Evolutionary conservation across 1,140 invertebrate genomes (phyloP).

Genomic region (Drosophila lacertosa): DNA sequence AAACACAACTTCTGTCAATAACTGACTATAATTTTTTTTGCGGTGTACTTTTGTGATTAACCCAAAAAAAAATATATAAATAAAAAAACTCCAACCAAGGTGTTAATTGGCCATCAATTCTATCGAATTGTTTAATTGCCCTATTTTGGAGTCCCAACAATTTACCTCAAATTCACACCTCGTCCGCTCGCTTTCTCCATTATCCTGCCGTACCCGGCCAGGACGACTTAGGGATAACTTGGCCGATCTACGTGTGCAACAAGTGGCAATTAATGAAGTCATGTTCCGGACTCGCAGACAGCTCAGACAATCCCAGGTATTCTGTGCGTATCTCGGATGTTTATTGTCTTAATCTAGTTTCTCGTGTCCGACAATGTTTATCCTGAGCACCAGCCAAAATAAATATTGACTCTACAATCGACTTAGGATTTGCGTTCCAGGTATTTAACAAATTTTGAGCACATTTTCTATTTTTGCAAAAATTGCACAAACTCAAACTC

Average conservation of each 20-base stretch:
- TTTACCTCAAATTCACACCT: conserved; percentile 80
- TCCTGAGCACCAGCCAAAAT: conserved; percentile 40
- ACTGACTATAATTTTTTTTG: too few species aligned
- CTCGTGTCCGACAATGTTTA: conserved; percentile 30
- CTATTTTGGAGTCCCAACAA: conserved; percentile 34
- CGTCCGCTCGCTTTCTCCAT: conserved; percentile 2
- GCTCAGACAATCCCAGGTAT: conserved; percentile 54
- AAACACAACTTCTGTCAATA: too few species aligned
- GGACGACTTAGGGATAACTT: conserved; percentile 11
- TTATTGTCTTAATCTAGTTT: conserved; percentile 75
- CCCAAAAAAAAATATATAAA: too few species aligned
- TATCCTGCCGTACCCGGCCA: not conserved
- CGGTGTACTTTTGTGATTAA: too few species aligned
- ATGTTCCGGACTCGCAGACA: conserved; percentile 41
- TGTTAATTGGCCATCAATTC: conserved; percentile 72
- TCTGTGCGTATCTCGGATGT: conserved; percentile 3
- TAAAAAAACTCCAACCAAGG: conserved; percentile 71
- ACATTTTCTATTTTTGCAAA: conserved; percentile 52
- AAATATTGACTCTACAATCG: conserved; percentile 81
- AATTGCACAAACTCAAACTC: conserved; percentile 62
- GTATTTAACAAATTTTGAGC: conserved; percentile 32
- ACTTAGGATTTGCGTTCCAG: conserved; percentile 59
- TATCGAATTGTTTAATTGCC: conserved; percentile 66
- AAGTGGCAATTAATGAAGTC: conserved; percentile 68
- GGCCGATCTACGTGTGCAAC: conserved; percentile 42